Base-by-base conservation (phyloP, 2,113 vertebrate genomes). In the Anas platyrhynchos region DNA sequence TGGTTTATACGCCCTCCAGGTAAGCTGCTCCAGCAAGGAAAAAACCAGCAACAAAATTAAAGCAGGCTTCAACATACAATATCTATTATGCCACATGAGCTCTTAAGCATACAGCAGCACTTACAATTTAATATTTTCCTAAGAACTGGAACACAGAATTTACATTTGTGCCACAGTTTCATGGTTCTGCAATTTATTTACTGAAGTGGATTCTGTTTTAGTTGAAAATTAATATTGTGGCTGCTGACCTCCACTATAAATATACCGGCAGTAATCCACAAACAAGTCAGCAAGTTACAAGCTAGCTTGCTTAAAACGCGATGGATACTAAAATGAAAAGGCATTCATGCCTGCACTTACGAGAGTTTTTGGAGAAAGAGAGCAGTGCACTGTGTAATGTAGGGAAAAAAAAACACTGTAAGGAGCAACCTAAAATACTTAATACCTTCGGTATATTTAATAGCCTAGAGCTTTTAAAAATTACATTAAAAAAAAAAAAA, bases 191-290 rank as follows among this genome's bases (percentile, higher is more conserved):
- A 65, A 73, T 75, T 92, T 91, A 93, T 89, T 96, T 84, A 86
- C 80, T 62, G n/a, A 68, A 82, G 66, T 59, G 43, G 81, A 79
- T 93, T 76, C n/a, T 79, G 69, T 6, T 95, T 93, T 41, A 93
- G 65, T 16, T 86, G 69, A 89, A 86, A 96, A 96, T 76, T 81
- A 93, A 84, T 95, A 89, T 68, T 83, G 80, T 63, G 88, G 68
- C 26, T 93, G 80, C 73, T 88, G 83, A 58, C 23, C 88, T 63
- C 66, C 56, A 23, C 76, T 93, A 83, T 59, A 91, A 96, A 92
- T 76, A 85, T 1, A 91, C 27, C 83, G 86, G 52, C 55, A 92
- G 87, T 46, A 82, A 92, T 13, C 58, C 84, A 86, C 6, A 3
- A 86, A 83, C 52, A 67, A 88, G 74, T 17, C 83, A 90, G 76